Base-by-base conservation (phyloP, 2,888 invertebrate species). In the Nowickia ferox region DNA sequence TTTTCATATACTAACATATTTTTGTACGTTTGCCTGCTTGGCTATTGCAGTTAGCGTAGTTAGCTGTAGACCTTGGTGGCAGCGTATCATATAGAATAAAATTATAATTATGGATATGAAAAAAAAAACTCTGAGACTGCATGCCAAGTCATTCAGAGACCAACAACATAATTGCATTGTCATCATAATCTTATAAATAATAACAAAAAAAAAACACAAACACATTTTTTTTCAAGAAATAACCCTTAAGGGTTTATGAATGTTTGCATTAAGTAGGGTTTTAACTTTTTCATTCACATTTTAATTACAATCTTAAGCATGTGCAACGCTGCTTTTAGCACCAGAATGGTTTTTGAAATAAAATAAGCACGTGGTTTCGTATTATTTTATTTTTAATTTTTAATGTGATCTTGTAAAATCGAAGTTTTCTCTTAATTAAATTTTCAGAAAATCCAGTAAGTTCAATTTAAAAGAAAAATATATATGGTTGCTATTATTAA, bases 1-100 rank as follows among this genome's bases (percentile, higher is more conserved):
- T 66, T 59, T 65, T 75, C 38, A 63, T 85, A 30, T 30, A n/a
- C n/a, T n/a, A 85, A 82, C 81, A 77, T 82, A 61, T 81, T 72
- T 85, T 63, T 68, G 61, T 65, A 3, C 8, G 66, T 42, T 42
- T 22, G n/a, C 51, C 42, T 22, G 59, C 30, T 10, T 69, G 53
- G 17, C 57, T 68, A 59, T 44, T 22, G 46, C n/a, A 53, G 53
- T 53, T 51, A 46, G 22, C 13, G 11, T 48, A 42, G 59, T 59
- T 57, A 48, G 42, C 22, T 66, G 15, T 44, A 30, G 55, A 63
- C 53, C 44, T 71, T 71, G 79, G 53, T 72, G 71, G 53, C 46
- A 55, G n/a, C 6, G 9, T 55, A 48, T 68, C 40, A 42, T 68
- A 48, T 44, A 75, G 22, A 57, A 11, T 22, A 63, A 40, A 59